A percentile compares a stretch with the other conserved stretches of the same genome.
These are phyloP conservation scores for Episyrphus balteatus DNA, from an alignment of 1,140 invertebrate genomes.

Conservation along the genomic window DNA sequence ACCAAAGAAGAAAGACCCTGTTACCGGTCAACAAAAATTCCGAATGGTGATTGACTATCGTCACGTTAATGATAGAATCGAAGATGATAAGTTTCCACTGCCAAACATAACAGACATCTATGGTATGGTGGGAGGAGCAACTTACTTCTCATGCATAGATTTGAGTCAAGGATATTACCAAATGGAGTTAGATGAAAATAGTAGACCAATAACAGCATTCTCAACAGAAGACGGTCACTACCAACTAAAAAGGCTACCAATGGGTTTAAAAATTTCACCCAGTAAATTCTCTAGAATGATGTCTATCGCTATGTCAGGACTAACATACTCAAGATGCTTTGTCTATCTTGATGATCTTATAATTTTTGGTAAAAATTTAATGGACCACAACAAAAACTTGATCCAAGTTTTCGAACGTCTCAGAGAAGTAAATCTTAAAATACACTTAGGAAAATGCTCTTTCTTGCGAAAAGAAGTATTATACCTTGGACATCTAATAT, in stretches of 20 bases:
- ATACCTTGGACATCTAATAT: constrained; percentile 28
- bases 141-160: constrained; percentile 37
- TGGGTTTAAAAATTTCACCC: constrained; percentile 14
- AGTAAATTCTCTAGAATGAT: constrained; percentile 21
- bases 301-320: constrained; percentile 15
- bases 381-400: constrained; percentile 20
- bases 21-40: constrained; percentile 8
- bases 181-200: constrained; percentile 25
- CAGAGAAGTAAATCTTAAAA: constrained; percentile 9
- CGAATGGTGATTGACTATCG: constrained; percentile 33
- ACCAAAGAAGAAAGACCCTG: constrained; percentile 12
- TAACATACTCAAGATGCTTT: not conserved
- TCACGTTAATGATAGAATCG: constrained; percentile 32
- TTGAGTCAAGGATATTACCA: constrained; percentile 39
- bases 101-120: constrained; percentile 38
- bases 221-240: constrained; percentile 14
- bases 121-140: constrained; percentile 25
- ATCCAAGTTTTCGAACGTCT: constrained; percentile 30
- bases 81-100: constrained; percentile 41
- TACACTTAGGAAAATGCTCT: constrained; percentile 14
- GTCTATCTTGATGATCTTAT: constrained; percentile 7
- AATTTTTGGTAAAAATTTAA: constrained; percentile 10
- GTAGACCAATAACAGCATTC: constrained; percentile 37
- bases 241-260: constrained; percentile 12
- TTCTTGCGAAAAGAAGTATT: constrained; percentile 17